Conservation (phyloP, 2,113 vertebrate species). For the Fulica atra region DNA sequence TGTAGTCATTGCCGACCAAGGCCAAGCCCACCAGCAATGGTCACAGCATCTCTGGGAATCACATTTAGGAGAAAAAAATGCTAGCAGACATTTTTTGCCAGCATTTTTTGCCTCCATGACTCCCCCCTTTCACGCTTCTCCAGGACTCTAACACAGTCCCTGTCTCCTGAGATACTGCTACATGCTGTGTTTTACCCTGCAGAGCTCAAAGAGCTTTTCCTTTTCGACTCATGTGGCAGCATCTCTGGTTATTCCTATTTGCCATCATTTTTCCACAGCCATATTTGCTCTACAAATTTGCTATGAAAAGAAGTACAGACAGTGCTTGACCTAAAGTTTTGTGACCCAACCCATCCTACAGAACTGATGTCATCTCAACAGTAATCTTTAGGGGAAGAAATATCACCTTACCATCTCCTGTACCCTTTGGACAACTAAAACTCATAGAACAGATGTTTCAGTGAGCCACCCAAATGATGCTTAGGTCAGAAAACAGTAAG, state of each 20-base stretch:
- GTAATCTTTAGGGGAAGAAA: neutral
- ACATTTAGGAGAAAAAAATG: too few relatives aligned
- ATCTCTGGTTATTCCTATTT: neutral
- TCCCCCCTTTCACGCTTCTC: neutral
- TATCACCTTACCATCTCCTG: neutral
- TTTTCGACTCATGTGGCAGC: neutral
- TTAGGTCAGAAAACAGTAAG: neutral
- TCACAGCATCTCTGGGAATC: too few relatives aligned
- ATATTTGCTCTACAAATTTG: neutral
- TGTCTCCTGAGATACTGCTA: neutral
- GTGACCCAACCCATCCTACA: neutral
- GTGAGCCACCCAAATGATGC: neutral
- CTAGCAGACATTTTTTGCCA: too few relatives aligned
- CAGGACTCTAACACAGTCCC: rapidly evolving
- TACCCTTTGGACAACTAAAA: neutral
- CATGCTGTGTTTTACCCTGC: neutral
- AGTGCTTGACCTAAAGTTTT: neutral
- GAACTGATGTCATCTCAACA: neutral
- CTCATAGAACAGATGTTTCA: neutral
- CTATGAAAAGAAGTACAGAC: neutral
- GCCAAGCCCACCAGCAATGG: too few relatives aligned
- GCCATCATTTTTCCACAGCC: neutral
- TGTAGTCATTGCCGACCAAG: too few relatives aligned
- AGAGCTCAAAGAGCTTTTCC: neutral
- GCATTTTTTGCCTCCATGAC: too few relatives aligned